A percentile compares a stretch with the other conserved stretches of the same genome.
These are phyloP conservation scores for Rhinolophus sinicus DNA, from an alignment of 2,113 vertebrate species.

Conservation along the genomic window DNA sequence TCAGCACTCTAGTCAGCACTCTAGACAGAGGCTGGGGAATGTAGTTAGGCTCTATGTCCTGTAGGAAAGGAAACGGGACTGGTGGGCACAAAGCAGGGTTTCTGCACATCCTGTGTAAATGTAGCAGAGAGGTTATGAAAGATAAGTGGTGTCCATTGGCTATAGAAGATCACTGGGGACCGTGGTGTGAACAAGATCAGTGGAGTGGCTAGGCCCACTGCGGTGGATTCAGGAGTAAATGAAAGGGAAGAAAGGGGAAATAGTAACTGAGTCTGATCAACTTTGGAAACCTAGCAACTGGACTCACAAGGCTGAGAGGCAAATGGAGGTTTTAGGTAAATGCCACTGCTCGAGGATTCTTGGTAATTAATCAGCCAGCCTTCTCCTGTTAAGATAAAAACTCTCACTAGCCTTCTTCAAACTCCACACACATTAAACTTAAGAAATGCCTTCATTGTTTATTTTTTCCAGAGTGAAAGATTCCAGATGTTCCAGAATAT, in stretches of 20 bases:
- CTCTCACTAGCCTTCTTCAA: neutral
- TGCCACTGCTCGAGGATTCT: neutral
- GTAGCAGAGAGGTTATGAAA: neutral
- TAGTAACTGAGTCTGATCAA: neutral
- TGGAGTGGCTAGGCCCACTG: neutral
- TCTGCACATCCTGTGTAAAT: neutral
- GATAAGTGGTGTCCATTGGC: neutral
- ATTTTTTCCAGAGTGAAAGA: constrained; percentile 56
- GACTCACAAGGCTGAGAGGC: neutral
- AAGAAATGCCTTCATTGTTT: constrained; percentile 56
- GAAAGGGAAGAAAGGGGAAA: neutral
- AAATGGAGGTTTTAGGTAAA: neutral
- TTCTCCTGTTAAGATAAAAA: constrained; percentile 14
- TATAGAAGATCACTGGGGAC: neutral
- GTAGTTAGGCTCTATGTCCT: neutral
- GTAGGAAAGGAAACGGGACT: constrained; percentile 28
- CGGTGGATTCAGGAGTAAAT: neutral
- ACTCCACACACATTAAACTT: constrained; percentile 44
- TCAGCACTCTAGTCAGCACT: neutral
- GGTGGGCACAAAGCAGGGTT: neutral
- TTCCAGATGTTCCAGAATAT: constrained; percentile 60
- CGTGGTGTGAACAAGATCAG: neutral
- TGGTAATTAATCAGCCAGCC: neutral
- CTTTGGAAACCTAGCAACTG: neutral
- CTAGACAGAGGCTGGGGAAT: neutral